Percentiles rank a stretch among this genome's conserved stretches.
Evolutionary conservation across 92 coral and sea anemone species (phyloP).

Genomic region (Paragorgia papillata): DNA sequence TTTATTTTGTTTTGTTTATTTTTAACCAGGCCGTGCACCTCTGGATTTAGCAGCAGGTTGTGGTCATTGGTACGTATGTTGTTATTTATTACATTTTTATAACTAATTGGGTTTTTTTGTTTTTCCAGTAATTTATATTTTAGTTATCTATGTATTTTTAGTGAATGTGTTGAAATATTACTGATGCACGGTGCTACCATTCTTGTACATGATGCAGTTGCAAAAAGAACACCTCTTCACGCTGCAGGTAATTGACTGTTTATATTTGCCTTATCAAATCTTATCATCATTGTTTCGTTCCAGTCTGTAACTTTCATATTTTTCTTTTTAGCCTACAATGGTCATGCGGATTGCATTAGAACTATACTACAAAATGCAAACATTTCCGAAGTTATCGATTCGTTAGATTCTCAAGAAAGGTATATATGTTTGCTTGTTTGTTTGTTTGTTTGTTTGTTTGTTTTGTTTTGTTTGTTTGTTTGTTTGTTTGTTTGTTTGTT

Average conservation of each 20-base stretch:
- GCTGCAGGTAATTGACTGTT: conserved; percentile 83
- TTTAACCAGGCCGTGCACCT: conserved; percentile 76
- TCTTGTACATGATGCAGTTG: conserved; percentile 61
- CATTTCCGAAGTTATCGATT: conserved; percentile 64
- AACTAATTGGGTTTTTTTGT: no score
- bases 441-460: neutral
- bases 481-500: neutral
- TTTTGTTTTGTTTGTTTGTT: neutral
- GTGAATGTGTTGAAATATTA: conserved; percentile 91
- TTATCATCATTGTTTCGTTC: no score
- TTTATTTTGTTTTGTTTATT: neutral
- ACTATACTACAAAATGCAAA: conserved; percentile 78
- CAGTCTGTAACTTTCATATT: no score
- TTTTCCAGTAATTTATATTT: no score
- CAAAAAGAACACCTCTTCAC: conserved; percentile 84
- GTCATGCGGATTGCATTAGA: conserved; percentile 93
- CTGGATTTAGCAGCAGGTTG: conserved; percentile 80
- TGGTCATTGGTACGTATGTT: conserved; percentile 89
- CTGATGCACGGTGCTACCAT: conserved; percentile 83
- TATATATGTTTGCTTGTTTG: conserved; percentile 10
- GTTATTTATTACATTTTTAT: neutral
- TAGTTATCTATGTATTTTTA: conserved; percentile 25
- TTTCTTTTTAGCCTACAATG: conserved; percentile 76
- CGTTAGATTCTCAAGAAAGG: conserved; percentile 89
- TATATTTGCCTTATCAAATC: no score